Conservation (phyloP, 2,113 vertebrate genomes). For the Plestiodon gilberti region DNA sequence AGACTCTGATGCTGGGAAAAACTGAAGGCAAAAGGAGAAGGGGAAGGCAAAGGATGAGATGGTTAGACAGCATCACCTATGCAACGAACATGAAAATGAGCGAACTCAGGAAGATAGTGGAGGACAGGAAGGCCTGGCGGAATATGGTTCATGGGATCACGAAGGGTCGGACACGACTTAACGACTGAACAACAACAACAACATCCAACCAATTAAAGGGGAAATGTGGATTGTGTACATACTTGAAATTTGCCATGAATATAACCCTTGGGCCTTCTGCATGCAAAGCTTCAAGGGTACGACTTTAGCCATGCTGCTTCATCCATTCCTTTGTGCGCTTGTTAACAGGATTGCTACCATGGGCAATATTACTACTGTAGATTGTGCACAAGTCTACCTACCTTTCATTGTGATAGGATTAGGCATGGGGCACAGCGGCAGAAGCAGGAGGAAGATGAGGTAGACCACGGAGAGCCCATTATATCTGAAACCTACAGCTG, state of each 20-base stretch:
- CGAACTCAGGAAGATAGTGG: no score
- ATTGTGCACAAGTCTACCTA: constrained; percentile 33
- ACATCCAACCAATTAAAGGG: not conserved
- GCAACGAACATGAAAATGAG: no score
- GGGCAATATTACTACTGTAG: not conserved
- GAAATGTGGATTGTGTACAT: not conserved
- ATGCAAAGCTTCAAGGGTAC: no score
- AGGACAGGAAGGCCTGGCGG: no score
- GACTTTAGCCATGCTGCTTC: no score
- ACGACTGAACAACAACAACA: no score
- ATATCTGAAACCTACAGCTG: constrained; percentile 74
- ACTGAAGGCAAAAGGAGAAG: no score
- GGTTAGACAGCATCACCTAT: no score
- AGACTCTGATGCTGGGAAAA: no score
- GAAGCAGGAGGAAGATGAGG: constrained; percentile 72
- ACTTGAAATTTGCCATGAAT: not conserved
- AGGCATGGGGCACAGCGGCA: constrained; percentile 71
- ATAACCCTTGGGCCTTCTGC: not conserved
- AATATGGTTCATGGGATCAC: no score
- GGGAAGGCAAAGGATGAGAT: no score
- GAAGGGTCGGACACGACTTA: no score
- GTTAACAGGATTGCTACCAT: not conserved
- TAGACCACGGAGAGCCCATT: constrained; percentile 73
- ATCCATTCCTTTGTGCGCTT: not conserved
- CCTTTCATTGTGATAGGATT: constrained; percentile 64